Evolutionary conservation across 2,888 invertebrate species (phyloP).

Genomic region (Apodemia mormo): DNA sequence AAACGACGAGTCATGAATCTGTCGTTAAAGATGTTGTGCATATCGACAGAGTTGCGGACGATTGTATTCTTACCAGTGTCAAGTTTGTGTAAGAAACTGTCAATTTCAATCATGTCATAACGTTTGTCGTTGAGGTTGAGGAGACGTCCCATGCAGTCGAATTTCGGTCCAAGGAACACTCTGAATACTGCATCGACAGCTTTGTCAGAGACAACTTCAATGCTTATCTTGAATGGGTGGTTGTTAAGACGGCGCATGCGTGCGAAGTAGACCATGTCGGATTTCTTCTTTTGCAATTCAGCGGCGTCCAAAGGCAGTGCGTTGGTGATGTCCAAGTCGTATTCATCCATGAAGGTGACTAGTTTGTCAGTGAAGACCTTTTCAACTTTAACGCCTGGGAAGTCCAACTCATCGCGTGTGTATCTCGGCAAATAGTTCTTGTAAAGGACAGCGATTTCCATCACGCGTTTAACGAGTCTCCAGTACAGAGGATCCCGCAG

Average conservation of each 20-base stretch:
- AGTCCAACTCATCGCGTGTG: conserved; percentile 81
- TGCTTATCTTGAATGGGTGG: conserved; percentile 83
- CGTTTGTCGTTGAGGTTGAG: conserved; percentile 74
- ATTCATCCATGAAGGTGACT: conserved; percentile 86
- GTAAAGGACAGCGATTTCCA: conserved; percentile 80
- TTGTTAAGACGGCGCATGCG: conserved; percentile 85
- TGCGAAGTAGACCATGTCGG: conserved; percentile 75
- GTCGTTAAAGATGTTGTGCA: conserved; percentile 84
- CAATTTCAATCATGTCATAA: conserved; percentile 70
- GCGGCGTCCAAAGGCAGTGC: conserved; percentile 75
- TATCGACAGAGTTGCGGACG: conserved; percentile 85
- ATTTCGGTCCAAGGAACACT: conserved; percentile 87
- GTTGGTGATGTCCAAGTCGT: conserved; percentile 85
- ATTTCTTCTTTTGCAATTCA: conserved; percentile 73
- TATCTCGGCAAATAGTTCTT: conserved; percentile 82
- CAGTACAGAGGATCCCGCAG: conserved; percentile 89
- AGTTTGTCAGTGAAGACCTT: conserved; percentile 84
- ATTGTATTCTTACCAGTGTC: conserved; percentile 85
- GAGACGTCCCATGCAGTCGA: conserved; percentile 83
- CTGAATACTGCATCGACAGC: conserved; percentile 83
- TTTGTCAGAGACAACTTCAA: conserved; percentile 81
- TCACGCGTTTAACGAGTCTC: conserved; percentile 84
- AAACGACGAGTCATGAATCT: conserved; percentile 68
- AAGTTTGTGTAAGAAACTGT: conserved; percentile 82
- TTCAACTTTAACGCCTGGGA: conserved; percentile 84